Evolutionary conservation across 2,797 vertebrate genomes (phyloP).

Genomic region (Phalloptychus januarius): DNA sequence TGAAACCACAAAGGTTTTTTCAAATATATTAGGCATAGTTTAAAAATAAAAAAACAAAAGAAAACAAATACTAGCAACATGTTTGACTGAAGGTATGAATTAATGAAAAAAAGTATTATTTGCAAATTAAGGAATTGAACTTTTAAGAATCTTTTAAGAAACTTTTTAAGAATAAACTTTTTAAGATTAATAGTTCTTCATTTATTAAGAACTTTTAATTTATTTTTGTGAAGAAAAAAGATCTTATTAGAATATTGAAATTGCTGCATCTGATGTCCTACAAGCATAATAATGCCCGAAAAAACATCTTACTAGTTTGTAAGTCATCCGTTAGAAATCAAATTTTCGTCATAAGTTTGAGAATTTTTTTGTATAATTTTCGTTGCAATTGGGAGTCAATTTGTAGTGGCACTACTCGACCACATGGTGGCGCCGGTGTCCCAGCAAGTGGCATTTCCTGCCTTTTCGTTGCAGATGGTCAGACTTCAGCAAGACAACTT

Average conservation of each 20-base stretch:
- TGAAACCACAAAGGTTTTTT: neutral
- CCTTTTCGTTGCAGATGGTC: conserved; percentile 2
- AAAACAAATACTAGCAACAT: neutral
- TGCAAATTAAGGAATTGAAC: neutral
- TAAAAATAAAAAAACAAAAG: neutral
- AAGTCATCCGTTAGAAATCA: neutral
- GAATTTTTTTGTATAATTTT: neutral
- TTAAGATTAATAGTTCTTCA: too few relatives aligned
- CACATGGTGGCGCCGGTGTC: conserved; percentile 63
- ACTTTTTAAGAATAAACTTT: too few relatives aligned
- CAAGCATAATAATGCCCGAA: neutral
- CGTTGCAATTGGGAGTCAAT: neutral
- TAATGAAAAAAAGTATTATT: neutral
- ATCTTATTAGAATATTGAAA: neutral
- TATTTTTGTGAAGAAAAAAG: neutral
- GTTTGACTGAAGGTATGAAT: neutral
- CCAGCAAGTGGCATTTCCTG: conserved; percentile 17
- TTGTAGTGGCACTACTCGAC: conserved; percentile 32
- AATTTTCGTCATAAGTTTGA: neutral
- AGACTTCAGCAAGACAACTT: conserved; percentile 5
- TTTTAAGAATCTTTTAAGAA: neutral
- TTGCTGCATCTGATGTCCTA: neutral
- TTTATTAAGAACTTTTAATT: neutral
- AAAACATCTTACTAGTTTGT: neutral
- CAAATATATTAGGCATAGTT: neutral